phyloP scores from a whole-genome alignment of 2,888 invertebrate genomes.

The Capitulum mitella region DNA sequence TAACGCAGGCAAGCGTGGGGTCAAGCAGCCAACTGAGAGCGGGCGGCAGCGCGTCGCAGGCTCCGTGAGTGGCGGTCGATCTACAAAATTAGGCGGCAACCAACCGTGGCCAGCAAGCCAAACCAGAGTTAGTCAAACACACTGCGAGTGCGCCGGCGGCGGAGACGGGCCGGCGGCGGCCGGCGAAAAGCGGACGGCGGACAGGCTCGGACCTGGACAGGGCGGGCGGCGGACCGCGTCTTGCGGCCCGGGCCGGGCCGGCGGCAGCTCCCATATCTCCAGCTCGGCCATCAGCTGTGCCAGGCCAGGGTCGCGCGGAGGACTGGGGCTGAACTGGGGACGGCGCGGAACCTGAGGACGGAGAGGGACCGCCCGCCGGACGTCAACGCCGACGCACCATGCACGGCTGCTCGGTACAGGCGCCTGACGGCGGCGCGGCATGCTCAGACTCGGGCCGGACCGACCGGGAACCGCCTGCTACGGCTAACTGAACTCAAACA shows the following conservation, averaged over 20 bases:
- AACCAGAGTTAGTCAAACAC: conserved; percentile 1
- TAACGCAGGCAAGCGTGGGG: not conserved
- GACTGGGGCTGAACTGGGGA: conserved; percentile 5
- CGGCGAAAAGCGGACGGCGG: not conserved
- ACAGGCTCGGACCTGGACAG: not conserved
- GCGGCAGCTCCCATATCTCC: not conserved
- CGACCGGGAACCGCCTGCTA: too few relatives aligned
- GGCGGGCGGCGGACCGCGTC: not conserved
- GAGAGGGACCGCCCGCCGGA: too few relatives aligned
- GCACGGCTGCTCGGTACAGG: too few relatives aligned
- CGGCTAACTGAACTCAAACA: too few relatives aligned
- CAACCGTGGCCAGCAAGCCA: not conserved
- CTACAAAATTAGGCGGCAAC: not conserved
- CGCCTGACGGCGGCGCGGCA: too few relatives aligned
- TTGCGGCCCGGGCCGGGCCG: not conserved
- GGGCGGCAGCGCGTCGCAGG: not conserved
- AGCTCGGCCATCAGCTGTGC: not conserved
- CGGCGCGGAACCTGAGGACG: not conserved
- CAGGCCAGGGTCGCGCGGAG: not conserved
- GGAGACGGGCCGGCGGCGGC: not conserved
- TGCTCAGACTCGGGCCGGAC: too few relatives aligned
- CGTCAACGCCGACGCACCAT: too few relatives aligned
- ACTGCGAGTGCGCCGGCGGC: not conserved
- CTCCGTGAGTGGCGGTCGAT: not conserved
- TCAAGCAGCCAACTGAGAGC: not conserved